phyloP scores from a whole-genome alignment of 2,888 invertebrate genomes.

The Drosophila prostipennis region DNA sequence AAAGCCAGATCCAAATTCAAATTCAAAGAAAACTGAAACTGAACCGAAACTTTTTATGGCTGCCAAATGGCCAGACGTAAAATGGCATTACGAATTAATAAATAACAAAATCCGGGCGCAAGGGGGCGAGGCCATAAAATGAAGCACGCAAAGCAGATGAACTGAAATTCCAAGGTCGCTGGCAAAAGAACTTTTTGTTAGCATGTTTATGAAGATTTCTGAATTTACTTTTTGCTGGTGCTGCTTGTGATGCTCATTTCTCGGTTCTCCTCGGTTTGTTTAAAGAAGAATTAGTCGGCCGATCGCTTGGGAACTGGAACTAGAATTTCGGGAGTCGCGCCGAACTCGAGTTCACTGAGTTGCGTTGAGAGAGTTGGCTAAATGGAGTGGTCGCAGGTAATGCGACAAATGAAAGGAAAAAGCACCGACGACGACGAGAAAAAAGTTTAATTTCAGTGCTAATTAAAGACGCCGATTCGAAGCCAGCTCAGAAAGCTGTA shows the following conservation, averaged over 20 bases:
- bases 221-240: conserved; percentile 22
- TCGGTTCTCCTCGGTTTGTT: conserved; percentile 55
- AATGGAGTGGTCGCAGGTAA: conserved; percentile 55
- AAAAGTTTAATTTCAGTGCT: conserved; percentile 64
- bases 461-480: conserved; percentile 59
- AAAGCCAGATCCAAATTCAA: neutral
- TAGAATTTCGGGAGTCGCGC: conserved; percentile 32
- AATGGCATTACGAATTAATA: conserved; percentile 65
- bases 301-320: conserved; percentile 37
- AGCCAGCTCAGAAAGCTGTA: conserved; percentile 35
- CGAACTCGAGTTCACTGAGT: conserved; percentile 13
- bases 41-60: conserved; percentile 36
- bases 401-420: conserved; percentile 44
- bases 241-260: conserved; percentile 17
- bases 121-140: conserved; percentile 48
- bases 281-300: conserved; percentile 73
- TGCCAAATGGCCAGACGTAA: conserved; percentile 50
- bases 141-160: conserved; percentile 42
- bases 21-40: conserved; percentile 19
- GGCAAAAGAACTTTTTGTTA: conserved; percentile 66
- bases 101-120: conserved; percentile 50
- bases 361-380: conserved; percentile 7
- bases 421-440: conserved; percentile 1
- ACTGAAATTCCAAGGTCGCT: conserved; percentile 67
- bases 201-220: conserved; percentile 65